phyloP scores from a whole-genome alignment of 2,797 vertebrate species.

The Alauda arvensis region DNA sequence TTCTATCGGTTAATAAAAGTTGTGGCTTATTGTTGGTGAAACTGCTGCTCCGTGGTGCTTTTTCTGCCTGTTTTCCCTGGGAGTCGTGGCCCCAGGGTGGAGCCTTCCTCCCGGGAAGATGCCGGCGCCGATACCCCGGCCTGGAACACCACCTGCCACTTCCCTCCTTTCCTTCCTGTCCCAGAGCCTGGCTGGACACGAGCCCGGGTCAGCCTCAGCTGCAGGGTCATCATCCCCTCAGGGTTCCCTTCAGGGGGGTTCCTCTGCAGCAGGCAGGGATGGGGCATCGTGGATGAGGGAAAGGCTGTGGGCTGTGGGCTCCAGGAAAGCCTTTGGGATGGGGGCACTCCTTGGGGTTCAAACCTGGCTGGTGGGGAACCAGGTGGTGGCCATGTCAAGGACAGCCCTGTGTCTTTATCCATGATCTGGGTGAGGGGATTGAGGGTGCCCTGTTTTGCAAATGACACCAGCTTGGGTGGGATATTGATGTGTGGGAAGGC shows the following conservation, averaged over 20 bases:
- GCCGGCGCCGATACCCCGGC: neutral
- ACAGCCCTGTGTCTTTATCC: too few species aligned
- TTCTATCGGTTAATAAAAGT: constrained; percentile 97
- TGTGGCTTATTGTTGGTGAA: constrained; percentile 87
- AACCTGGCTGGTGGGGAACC: neutral
- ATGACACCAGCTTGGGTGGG: neutral
- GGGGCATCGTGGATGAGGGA: neutral
- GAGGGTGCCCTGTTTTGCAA: neutral
- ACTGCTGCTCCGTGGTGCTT: neutral
- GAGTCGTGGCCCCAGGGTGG: neutral
- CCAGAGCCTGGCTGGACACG: neutral
- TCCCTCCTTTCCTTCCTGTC: constrained; percentile 11
- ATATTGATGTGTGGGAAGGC: neutral
- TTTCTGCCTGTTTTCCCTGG: neutral
- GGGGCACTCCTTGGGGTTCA: neutral
- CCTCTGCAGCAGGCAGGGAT: neutral
- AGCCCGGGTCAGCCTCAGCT: neutral
- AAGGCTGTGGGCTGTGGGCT: neutral
- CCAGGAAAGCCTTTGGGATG: neutral
- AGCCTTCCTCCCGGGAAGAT: neutral
- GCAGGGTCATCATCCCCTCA: neutral
- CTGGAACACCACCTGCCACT: neutral
- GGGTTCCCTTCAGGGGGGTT: neutral
- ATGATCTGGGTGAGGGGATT: fast-evolving
- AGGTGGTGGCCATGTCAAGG: neutral